Conservation (phyloP, 2,888 invertebrate genomes). For the Aleiodes testaceus region DNA sequence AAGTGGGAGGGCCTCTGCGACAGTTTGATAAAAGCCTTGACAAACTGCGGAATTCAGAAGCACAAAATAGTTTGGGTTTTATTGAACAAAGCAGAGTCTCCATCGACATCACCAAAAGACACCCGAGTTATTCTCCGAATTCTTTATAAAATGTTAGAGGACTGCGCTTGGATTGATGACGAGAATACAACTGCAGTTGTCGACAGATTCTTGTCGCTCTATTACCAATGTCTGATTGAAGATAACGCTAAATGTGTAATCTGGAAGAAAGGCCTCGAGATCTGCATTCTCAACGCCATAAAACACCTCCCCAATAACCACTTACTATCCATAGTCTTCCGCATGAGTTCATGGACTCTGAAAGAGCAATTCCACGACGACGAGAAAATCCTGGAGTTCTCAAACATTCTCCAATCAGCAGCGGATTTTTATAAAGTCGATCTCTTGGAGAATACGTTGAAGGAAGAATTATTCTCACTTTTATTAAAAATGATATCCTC, state of each 20-base stretch:
- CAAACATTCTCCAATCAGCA: slow-evolving; percentile 75
- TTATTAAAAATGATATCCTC: slow-evolving; percentile 75
- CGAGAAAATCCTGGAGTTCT: slow-evolving; percentile 74
- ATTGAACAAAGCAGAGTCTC: slow-evolving; percentile 58
- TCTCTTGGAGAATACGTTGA: slow-evolving; percentile 73
- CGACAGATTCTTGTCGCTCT: slow-evolving; percentile 74
- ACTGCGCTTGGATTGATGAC: slow-evolving; percentile 73
- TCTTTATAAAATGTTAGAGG: slow-evolving; percentile 74
- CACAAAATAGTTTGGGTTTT: slow-evolving; percentile 55
- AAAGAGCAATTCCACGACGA: slow-evolving; percentile 71
- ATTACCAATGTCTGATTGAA: slow-evolving; percentile 69
- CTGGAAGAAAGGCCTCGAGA: slow-evolving; percentile 75
- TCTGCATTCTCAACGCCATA: slow-evolving; percentile 75
- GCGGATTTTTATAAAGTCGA: slow-evolving; percentile 73
- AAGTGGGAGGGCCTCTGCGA: slow-evolving; percentile 70
- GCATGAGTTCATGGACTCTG: slow-evolving; percentile 75
- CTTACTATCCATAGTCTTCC: slow-evolving; percentile 73
- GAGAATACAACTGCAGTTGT: slow-evolving; percentile 73
- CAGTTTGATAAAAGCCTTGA: slow-evolving; percentile 64
- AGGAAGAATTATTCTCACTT: slow-evolving; percentile 73
- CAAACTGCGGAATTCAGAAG: slow-evolving; percentile 55
- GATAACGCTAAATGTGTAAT: background rate
- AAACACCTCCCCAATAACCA: slow-evolving; percentile 74
- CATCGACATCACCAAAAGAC: slow-evolving; percentile 64
- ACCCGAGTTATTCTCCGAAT: slow-evolving; percentile 74